These are phyloP conservation scores for Zophobas atratus DNA, from an alignment of 1,140 invertebrate genomes.

Conservation along the genomic window DNA sequence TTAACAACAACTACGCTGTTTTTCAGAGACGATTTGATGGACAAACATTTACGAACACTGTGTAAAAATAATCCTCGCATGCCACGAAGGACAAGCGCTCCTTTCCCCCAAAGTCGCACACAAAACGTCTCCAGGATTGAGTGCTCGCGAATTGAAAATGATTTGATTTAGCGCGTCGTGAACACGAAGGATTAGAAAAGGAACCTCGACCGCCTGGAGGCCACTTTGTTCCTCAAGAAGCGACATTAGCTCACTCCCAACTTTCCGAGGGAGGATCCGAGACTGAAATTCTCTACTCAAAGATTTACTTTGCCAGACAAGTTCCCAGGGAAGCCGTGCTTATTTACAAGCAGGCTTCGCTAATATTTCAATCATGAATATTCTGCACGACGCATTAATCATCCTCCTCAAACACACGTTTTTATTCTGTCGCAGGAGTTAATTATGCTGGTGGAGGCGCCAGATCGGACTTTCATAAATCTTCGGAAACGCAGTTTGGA, in stretches of 20 bases:
- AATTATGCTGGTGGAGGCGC: slow-evolving; percentile 38
- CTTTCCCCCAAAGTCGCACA: slow-evolving; percentile 9
- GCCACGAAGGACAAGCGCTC: slow-evolving; percentile 12
- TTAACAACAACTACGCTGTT: not conserved
- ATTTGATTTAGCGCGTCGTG: slow-evolving; percentile 35
- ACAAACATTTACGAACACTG: not conserved
- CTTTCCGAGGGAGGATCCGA: slow-evolving; percentile 12
- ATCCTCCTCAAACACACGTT: slow-evolving; percentile 10
- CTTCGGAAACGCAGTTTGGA: not conserved
- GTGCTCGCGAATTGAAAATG: slow-evolving; percentile 38
- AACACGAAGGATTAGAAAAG: slow-evolving; percentile 35
- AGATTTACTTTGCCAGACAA: slow-evolving; percentile 40
- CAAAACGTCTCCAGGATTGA: slow-evolving; percentile 33
- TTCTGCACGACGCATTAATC: slow-evolving; percentile 32
- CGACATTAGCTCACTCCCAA: slow-evolving; percentile 25
- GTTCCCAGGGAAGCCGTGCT: slow-evolving; percentile 16
- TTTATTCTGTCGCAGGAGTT: slow-evolving; percentile 3
- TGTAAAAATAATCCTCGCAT: slow-evolving; percentile 20
- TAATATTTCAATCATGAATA: slow-evolving; percentile 37
- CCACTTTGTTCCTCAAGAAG: slow-evolving; percentile 36
- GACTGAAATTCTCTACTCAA: slow-evolving; percentile 30
- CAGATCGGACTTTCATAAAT: slow-evolving; percentile 33
- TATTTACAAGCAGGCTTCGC: slow-evolving; percentile 34
- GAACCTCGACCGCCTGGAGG: slow-evolving; percentile 32
- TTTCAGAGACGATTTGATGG: not conserved